Evolutionary conservation across 2,888 invertebrate species (phyloP), one percentile per base, ranked within the genome.

Genomic region (Ditula angustiorana): DNA sequence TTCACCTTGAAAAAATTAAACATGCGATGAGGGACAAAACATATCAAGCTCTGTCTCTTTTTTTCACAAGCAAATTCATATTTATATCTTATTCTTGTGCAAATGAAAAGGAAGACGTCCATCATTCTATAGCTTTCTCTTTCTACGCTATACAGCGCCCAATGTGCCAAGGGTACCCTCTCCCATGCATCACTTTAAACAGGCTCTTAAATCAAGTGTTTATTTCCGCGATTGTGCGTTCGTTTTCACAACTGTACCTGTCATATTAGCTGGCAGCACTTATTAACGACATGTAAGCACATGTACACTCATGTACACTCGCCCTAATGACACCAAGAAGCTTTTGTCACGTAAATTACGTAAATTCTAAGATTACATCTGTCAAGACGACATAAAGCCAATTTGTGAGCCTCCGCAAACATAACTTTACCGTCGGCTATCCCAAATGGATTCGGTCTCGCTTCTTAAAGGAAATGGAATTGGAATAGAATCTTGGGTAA

Each of bases 281-380:
- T 53, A 59, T 58, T 59, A 59, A 64, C 59, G 28, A 37, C 59
- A 44, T 59, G 64, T 64, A 61, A 62, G 68, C 62, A 67, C 67
- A 66, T 77, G 78, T 80, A 78, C n/a, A n/a, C 41, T 19, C 41
- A 8, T 41, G 41, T 41, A 19, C 80, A 79, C 75, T 74, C 69
- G 68, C 74, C 73, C 71, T 75, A 78, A 80, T 76, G 79, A 74
- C 74, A 72, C 71, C 70, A 69, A 74, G 74, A 73, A 65, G 79
- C 79, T 81, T 83, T 81, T 76, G 81, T 79, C 79, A 75, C 79
- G 83, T 80, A 82, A 85, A 85, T 81, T 80, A 76, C 79, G 83
- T 81, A 82, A 85, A 85, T 81, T 80, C 77, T 68, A 61, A 77
- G 84, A 87, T 86, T 86, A 87, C 85, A 82, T 81, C 78, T 84